A percentile compares a stretch with the other conserved stretches of the same genome.
These are phyloP conservation scores for Disparrhopalites patrizii DNA, from an alignment of 2,888 invertebrate species.

Conservation along the genomic window DNA sequence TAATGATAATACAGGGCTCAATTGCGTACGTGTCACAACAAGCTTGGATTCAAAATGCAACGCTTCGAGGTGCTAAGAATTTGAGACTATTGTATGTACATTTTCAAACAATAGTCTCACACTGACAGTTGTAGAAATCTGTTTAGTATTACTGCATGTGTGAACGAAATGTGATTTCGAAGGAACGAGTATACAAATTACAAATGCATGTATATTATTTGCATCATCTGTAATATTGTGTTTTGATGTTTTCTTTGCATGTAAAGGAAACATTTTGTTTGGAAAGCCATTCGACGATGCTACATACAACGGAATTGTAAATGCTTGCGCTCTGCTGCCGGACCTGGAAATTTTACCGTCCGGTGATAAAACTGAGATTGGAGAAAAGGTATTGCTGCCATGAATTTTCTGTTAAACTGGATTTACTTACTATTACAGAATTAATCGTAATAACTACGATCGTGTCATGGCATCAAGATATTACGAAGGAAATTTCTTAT, in stretches of 20 bases:
- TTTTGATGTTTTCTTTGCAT: too few relatives aligned
- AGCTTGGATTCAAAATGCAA: conserved; percentile 97
- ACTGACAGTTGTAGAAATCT: too few relatives aligned
- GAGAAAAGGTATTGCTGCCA: conserved; percentile 77
- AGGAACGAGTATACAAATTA: too few relatives aligned
- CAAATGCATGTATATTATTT: too few relatives aligned
- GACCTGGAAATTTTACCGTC: conserved; percentile 91
- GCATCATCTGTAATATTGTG: too few relatives aligned
- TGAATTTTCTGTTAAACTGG: too few relatives aligned
- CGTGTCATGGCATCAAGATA: background rate
- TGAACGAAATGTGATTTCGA: too few relatives aligned
- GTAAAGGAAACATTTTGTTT: conserved; percentile 90
- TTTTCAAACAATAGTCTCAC: too few relatives aligned
- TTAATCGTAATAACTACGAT: conserved; percentile 64
- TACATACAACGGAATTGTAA: conserved; percentile 73
- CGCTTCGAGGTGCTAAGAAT: too few relatives aligned
- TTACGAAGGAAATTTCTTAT: background rate
- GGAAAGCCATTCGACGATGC: conserved; percentile 69
- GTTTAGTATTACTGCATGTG: too few relatives aligned
- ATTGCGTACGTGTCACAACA: conserved; percentile 88
- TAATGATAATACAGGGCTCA: conserved; percentile 52
- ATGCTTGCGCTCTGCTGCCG: conserved; percentile 82
- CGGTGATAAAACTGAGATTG: conserved; percentile 96
- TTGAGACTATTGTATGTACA: too few relatives aligned
- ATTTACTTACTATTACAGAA: too few relatives aligned